Base-by-base conservation (phyloP, 2,888 invertebrate species). In the Tetrapedia diversipes region DNA sequence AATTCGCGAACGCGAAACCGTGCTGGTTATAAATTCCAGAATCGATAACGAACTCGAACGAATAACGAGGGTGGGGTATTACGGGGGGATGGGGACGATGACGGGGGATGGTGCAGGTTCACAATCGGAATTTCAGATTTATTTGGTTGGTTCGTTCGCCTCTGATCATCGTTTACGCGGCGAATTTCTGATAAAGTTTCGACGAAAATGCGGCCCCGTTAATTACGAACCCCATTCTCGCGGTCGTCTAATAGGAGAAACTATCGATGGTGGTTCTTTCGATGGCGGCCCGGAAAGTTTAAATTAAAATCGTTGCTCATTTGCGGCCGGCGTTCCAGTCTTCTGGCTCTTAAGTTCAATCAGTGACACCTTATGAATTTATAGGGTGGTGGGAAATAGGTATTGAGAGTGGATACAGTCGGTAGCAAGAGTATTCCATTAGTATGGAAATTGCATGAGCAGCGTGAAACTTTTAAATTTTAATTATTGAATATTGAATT, bases 261-360 rank as follows among this genome's bases (percentile, higher is more conserved):
- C 56, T 24, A 53, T 37, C 32, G 39, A 27, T 29, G 2, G 16
- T 10, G 22, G 8, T 64, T n/a, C 43, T 32, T 43, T 24, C 24
- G 51, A 19, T n/a, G 7, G 27, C 16, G 22, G 24, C 4, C 2
- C n/a, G 24, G 27, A 27, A 69, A 65, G 41, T 67, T 67, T 72
- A 56, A 41, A 76, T 76, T 66, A 67, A 66, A 72, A 72, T 67
- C 61, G 34, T 47, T 72, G 29, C 22, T 49, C 22, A 19, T 24
- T 34, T 19, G 37, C 24, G 19, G 19, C 4, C 6, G 14, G n/a
- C 11, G n/a, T 4, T 14, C 11, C 19, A 7, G 8, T 4, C 19
- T 37, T 22, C n/a, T 11, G 0, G 4, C 11, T 2, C 32, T 32
- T 6, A 32, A 32, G 32, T 32, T 32, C 16, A 29, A 29, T 53